Evolutionary conservation across 2,888 invertebrate species (phyloP), one percentile per base, ranked within the genome.

Genomic region (Lochmaea crataegi): DNA sequence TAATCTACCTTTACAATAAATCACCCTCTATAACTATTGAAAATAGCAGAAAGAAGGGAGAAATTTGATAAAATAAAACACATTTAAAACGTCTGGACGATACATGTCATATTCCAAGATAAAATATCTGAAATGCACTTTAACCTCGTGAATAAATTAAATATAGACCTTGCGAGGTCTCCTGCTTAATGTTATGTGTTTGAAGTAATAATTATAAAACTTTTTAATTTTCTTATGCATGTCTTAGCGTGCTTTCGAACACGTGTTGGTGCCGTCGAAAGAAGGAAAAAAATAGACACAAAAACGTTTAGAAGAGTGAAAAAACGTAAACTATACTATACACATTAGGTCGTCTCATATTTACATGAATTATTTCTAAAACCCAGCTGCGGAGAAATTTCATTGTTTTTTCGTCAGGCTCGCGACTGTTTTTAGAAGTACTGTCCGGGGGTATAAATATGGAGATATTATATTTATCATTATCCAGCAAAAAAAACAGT

Each of bases 371-470:
- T 79, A 79, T 79, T 80, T 80, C 75, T 77, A 76, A 76, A 74
- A 79, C 76, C 74, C 80, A 80, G 80, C 79, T 80, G 80, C 69
- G 76, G 67, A 74, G 76, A 74, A 77, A 73, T 71, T 71, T 74
- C 76, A 79, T 80, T 79, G 79, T 80, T 80, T 80, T 80, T 80
- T 80, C 73, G 60, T 71, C 6, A 71, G 79, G 80, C 80, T 77
- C 80, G 79, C 79, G 80, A 80, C 79, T 72, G 80, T 78, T 80
- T 80, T 80, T 80, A 80, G 80, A 78, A 75, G 72, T 64, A 76
- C 79, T 68, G 72, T 77, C 77, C 78, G 78, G 79, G 80, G 78
- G 80, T 77, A 65, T 53, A 68, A 14, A 51, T 53, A 53, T 68
- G 53, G 48, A 48, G 42, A 70, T 70, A 70, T 38, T 69, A 57